Percentiles rank a stretch among this genome's conserved stretches.
These are phyloP conservation scores for Salvelinus namaycush DNA, from an alignment of 2,113 vertebrate species.

Conservation along the genomic window DNA sequence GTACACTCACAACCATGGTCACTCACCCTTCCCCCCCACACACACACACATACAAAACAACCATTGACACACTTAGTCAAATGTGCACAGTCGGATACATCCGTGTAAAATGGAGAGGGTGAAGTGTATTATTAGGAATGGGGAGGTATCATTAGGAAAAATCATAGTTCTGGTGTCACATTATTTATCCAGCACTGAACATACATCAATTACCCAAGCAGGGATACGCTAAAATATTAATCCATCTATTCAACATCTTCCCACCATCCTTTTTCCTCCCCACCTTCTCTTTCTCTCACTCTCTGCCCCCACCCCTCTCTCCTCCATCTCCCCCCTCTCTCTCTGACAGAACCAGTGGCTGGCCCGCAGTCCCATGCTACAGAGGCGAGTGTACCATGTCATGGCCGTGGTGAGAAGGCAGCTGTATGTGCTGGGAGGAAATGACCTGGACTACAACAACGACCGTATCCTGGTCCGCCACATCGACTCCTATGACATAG, in stretches of 20 bases:
- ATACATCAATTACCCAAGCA: constrained; percentile 71
- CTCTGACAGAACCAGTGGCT: constrained; percentile 88
- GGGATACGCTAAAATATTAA: constrained; percentile 72
- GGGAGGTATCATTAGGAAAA: constrained; percentile 71
- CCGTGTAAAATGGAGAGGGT: constrained; percentile 69
- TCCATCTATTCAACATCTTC: constrained; percentile 55
- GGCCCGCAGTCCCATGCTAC: constrained; percentile 90
- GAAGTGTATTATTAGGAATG: constrained; percentile 73
- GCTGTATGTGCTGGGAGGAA: constrained; percentile 93
- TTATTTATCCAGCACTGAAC: constrained; percentile 69
- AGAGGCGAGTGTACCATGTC: constrained; percentile 95
- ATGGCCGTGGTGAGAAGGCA: constrained; percentile 92
- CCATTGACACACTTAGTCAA: constrained; percentile 66
- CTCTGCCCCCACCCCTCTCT: neutral
- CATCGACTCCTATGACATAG: constrained; percentile 93
- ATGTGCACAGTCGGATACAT: constrained; percentile 66
- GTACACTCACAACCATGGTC: constrained; percentile 12
- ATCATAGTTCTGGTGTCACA: constrained; percentile 67
- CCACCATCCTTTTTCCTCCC: neutral
- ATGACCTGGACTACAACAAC: constrained; percentile 96
- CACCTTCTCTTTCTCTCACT: constrained; percentile 10
- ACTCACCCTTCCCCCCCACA: neutral
- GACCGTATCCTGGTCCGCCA: constrained; percentile 94
- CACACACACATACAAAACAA: constrained; percentile 49
- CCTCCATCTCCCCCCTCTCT: neutral